Base-by-base conservation (phyloP, 2,113 vertebrate species). In the Chaetura pelagica region DNA sequence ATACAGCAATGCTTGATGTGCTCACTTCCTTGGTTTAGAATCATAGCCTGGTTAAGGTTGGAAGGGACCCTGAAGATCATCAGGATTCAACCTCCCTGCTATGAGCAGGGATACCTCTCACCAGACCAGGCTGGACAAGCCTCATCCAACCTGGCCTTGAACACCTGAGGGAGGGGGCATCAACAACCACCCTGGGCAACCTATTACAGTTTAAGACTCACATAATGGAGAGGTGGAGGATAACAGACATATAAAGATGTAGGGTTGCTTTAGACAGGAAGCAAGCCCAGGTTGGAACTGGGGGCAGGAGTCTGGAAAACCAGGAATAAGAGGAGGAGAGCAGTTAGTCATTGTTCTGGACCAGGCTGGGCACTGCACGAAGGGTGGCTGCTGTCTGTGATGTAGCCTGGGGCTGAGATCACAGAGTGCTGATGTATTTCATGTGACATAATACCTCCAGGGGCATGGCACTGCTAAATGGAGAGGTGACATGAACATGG, bases 401-500 rank as follows among this genome's bases (percentile, higher is more conserved):
- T 38, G 35, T 59, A 42, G 59, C 75, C 76, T 32, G 3, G 23
- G 85, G 79, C 90, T 95, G 85, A 77, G 59, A 71, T 71, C 59
- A 55, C 16, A 48, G 51, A 12, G 2, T 15, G 7, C 42, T 48
- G 89, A 81, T 87, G 86, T 78, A 67, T 94, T 86, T 84, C 38
- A 13, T 90, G 86, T 82, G 91, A 61, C 90, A 90, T 34, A 71
- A 86, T 32, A 67, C 57, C 91, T 92, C 79, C 9, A 10, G 94
- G 89, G 91, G 69, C 52, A 26, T 22, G 40, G 69, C 48, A 61
- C 57, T 61, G 52, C 69, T 92, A 7, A 84, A 75, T 30, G 89
- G 32, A 3, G 12, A 71, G 68, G 89, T 89, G 84, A 59, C 22
- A 13, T 7, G 72, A 77, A 48, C 64, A 38, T 0, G 0, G 46